Conservation (phyloP, 2,797 vertebrate genomes). For the Girardinus metallicus region DNA sequence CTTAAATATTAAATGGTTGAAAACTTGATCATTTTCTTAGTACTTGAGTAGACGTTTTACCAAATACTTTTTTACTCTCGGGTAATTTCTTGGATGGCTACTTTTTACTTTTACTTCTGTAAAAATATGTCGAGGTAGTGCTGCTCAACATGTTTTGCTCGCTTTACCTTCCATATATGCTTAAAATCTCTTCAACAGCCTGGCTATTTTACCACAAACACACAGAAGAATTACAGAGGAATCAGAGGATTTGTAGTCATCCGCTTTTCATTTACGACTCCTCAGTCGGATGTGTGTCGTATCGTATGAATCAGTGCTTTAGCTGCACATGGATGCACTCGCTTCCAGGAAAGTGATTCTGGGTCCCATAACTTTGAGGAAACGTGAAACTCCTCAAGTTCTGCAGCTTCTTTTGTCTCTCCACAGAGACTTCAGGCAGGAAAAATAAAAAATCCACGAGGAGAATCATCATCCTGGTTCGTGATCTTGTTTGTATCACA, state of each 20-base stretch:
- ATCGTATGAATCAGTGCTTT: constrained; percentile 33
- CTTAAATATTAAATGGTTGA: too few species aligned
- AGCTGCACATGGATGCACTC: constrained; percentile 25
- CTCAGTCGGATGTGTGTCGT: constrained; percentile 21
- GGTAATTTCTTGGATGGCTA: too few species aligned
- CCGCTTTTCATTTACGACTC: constrained; percentile 26
- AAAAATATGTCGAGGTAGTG: too few species aligned
- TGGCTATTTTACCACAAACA: constrained; percentile 29
- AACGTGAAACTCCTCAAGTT: constrained; percentile 29
- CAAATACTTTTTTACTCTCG: too few species aligned
- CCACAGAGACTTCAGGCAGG: constrained; percentile 28
- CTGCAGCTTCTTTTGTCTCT: constrained; percentile 47
- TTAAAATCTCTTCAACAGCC: constrained; percentile 30
- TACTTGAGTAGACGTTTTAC: too few species aligned
- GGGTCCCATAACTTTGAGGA: constrained; percentile 45
- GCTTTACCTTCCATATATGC: neutral
- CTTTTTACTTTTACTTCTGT: too few species aligned
- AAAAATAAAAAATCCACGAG: constrained; percentile 1
- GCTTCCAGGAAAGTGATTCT: constrained; percentile 50
- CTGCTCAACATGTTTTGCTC: neutral
- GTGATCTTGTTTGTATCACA: constrained; percentile 47
- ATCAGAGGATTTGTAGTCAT: constrained; percentile 43
- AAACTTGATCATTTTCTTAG: too few species aligned
- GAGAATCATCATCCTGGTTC: constrained; percentile 42
- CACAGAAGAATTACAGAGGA: constrained; percentile 24